Evolutionary conservation across 2,113 vertebrate species (phyloP).

Genomic region (Eublepharis macularius): DNA sequence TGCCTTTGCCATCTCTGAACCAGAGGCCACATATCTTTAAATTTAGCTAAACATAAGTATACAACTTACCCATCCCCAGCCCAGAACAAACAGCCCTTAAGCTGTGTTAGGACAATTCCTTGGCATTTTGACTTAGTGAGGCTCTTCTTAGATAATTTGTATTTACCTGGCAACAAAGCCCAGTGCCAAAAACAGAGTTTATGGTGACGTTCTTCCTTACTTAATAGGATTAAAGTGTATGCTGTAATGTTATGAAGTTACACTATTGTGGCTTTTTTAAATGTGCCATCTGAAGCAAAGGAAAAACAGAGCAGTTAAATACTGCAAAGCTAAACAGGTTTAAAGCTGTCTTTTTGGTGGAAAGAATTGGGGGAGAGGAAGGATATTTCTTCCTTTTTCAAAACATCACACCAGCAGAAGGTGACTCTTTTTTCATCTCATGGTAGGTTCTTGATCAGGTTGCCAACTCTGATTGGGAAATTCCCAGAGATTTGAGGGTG

Average conservation of each 20-base stretch:
- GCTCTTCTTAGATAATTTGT: neutral
- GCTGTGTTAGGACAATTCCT: neutral
- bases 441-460: neutral
- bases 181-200: slow-evolving; percentile 40
- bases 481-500: too few relatives aligned
- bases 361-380: neutral
- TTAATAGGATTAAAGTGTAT: slow-evolving; percentile 41
- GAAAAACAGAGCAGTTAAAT: neutral
- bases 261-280: slow-evolving; percentile 1
- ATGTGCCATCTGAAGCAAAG: neutral
- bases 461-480: too few relatives aligned
- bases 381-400: neutral
- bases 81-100: neutral
- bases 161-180: slow-evolving; percentile 30
- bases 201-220: slow-evolving; percentile 37
- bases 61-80: too few relatives aligned
- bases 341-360: neutral
- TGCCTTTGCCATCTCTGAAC: too few relatives aligned
- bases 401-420: neutral
- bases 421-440: neutral
- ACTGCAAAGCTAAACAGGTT: too few relatives aligned
- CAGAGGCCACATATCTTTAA: too few relatives aligned
- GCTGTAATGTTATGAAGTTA: slow-evolving; percentile 22
- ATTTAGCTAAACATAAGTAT: too few relatives aligned
- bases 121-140: neutral